Evolutionary conservation across 2,888 invertebrate species (phyloP), one percentile per base, ranked within the genome.

Genomic region (Drosophila recens): DNA sequence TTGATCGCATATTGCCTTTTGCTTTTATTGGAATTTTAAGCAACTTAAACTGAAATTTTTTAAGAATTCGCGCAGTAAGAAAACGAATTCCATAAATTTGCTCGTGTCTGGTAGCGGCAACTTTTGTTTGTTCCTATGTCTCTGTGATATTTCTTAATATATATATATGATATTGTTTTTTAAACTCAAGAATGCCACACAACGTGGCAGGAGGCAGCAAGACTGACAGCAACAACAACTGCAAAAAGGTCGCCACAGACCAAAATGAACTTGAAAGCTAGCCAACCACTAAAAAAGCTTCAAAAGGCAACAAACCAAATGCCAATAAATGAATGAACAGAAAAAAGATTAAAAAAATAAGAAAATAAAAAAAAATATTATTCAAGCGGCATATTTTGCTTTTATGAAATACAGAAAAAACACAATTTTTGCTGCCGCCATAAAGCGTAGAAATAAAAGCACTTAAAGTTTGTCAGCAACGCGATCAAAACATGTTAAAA

Each of bases 381-480:
- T 77, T 87, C 56, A 71, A 75, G 74, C 87, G 85, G 82, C 87
- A 80, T 79, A 85, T 85, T 80, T 79, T 54, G 76, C 80, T 73
- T 87, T 79, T 71, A 72, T 70, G 72, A 62, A 73, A 72, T 38
- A 46, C 38, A 56, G 61, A 17, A 57, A 58, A 33, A 43, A 27
- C 48, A 49, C 17, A 20, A 54, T 64, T 57, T 65, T 59, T 70
- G 72, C 72, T 71, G 71, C 71, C 49, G 66, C 71, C 78, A 79
- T 87, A 75, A 85, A 85, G 76, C 82, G 87, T 87, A 67, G 74
- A 87, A 85, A 87, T 85, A 85, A 85, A 85, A 87, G 88, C 84
- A 85, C 84, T 85, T 82, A 85, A 87, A 87, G 74, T 80, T 87
- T 85, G 84, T 87, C 84, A 84, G 82, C 86, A 59, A 58, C 69